Base-by-base conservation (phyloP, 1,140 invertebrate genomes). In the Bombus affinis region DNA sequence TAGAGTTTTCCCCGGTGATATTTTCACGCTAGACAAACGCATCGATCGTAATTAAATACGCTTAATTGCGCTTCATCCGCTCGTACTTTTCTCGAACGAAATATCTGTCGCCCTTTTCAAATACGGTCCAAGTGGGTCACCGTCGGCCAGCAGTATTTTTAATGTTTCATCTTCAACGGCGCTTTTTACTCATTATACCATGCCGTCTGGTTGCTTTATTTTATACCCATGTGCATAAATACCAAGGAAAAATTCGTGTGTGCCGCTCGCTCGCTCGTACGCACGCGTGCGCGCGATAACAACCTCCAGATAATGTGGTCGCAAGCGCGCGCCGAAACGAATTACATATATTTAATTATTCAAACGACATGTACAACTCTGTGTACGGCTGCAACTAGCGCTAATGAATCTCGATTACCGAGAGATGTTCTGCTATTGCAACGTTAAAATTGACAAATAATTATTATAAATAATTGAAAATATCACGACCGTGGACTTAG, bases 281-380 rank as follows among this genome's bases (percentile, higher is more conserved):
- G 62, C 13, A 66, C 44, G 62, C 35, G 42, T 47, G 44, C 35
- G 28, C 44, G 37, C 39, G 37, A 25, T 44, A 59, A 44, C 65
- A 59, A 6, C 13, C n/a, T 25, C 0, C 42, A 35, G 35, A 77
- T 83, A 83, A 83, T 42, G 82, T n/a, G n/a, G 47, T 39, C n/a
- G 65, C 44, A 18, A 57, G 9, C 37, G 53, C 32, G 22, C 28
- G 28, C 15, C 10, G 5, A 44, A 77, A 83, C 39, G 42, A 76
- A 83, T 83, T 83, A 83, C 35, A 77, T 68, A 42, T 68, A 68
- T 18, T 83, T 83, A 81, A 71, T 81, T 62, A 68, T 68, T 68
- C 66, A 68, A 68, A 68, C 35, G 35, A 68, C 66, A 37, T 22
- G 66, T 35, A 35, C 66, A 35, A 68, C 66, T 18, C 3, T 37